These are phyloP conservation scores for Dryomyza anilis DNA, from an alignment of 2,888 invertebrate genomes.

Conservation along the genomic window DNA sequence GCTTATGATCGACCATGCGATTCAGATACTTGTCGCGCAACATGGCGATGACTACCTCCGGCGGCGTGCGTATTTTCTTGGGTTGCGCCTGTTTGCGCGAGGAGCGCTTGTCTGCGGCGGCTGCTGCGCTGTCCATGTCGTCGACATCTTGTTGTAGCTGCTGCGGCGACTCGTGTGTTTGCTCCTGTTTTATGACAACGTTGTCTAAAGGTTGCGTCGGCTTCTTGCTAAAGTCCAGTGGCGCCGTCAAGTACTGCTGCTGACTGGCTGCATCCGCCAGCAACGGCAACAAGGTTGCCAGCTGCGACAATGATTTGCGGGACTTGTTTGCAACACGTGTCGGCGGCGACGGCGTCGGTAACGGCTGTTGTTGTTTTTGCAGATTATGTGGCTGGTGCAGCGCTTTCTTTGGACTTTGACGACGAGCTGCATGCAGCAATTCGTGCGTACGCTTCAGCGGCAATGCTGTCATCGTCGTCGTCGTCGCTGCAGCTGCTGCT, in stretches of 20 bases:
- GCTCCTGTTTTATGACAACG: too few relatives aligned
- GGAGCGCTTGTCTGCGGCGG: constrained; percentile 52
- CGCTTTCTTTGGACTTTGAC: constrained; percentile 46
- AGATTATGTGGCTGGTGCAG: constrained; percentile 22
- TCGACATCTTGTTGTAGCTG: neutral
- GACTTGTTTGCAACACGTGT: constrained; percentile 26
- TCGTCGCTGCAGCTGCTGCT: constrained; percentile 10
- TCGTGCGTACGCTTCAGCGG: constrained; percentile 49
- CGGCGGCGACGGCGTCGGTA: constrained; percentile 8
- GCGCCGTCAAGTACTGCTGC: constrained; percentile 51
- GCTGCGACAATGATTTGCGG: constrained; percentile 50
- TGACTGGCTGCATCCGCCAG: constrained; percentile 53
- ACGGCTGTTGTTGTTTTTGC: neutral
- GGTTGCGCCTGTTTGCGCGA: constrained; percentile 64
- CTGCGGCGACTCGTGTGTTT: neutral
- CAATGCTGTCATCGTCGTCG: constrained; percentile 26
- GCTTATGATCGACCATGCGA: constrained; percentile 57
- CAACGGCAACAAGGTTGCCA: constrained; percentile 51
- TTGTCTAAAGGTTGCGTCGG: too few relatives aligned
- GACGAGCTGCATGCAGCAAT: constrained; percentile 29
- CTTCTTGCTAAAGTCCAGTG: constrained; percentile 54
- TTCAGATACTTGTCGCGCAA: constrained; percentile 61
- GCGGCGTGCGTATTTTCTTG: constrained; percentile 57
- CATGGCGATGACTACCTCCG: constrained; percentile 53
- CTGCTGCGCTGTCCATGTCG: neutral